Base-by-base conservation (phyloP, 2,113 vertebrate genomes). In the Etheostoma cragini region DNA sequence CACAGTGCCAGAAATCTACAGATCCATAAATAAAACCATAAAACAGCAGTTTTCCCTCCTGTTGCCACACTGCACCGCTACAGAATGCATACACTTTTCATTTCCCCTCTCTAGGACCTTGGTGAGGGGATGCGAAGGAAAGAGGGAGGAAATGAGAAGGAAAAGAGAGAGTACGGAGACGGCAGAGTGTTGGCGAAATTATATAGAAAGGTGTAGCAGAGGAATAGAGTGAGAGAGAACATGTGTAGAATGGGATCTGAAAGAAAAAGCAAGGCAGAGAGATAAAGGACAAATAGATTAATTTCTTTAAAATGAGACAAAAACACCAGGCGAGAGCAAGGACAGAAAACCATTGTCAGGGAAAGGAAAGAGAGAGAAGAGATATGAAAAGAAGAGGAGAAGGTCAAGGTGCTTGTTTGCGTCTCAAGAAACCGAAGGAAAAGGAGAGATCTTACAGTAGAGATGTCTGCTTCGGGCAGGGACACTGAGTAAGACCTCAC, bases 21-120 rank as follows among this genome's bases (percentile, higher is more conserved):
- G 81, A 86, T 87, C 85, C 87, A 90, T 90, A 90, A 90, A 93
- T 91, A 92, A 89, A 92, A 86, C 76, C 76, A 88, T 83, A 91
- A 90, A 91, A 82, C 80, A 81, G 85, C 80, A 81, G 87, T 86
- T 90, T 87, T 63, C 78, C 79, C 81, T 88, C 88, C 88, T 46
- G 70, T 76, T 81, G 83, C 65, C 80, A 85, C 81, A 78, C 83
- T 63, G 78, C 72, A 85, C 79, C 30, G 49, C 84, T 61, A 80
- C 87, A 85, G 85, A 81, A 92, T 83, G 82, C 84, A 87, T 84
- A 81, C 80, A 87, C 81, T 68, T 84, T 87, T 84, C 81, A 87
- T 87, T 87, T 83, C 85, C 75, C 75, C 75, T 83, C 71, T 68
- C 77, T 33, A 26, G 83, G 81, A 83, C 81, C 84, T 88, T 79